Evolutionary conservation across 2,797 vertebrate species (phyloP), one percentile per base, ranked within the genome.

Genomic region (Momotus momota): DNA sequence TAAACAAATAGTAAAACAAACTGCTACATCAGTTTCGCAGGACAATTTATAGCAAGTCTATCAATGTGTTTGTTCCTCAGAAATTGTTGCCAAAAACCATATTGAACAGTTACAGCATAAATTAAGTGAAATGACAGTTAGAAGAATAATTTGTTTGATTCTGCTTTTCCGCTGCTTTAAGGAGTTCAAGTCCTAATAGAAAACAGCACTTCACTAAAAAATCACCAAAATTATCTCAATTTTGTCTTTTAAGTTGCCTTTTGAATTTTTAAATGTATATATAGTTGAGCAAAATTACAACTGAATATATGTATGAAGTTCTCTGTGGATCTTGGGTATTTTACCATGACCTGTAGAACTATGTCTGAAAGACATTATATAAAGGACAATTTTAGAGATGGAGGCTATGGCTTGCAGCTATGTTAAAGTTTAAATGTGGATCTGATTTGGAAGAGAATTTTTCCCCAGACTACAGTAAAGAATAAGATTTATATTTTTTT

Each of bases 1-100:
- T 77, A 86, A 94, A 88, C 81, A 92, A 91, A 62, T 23, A 75
- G 33, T 88, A 80, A 95, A 90, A 65, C 79, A 91, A 95, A 79
- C 73, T 81, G 70, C 73, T 83, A 5, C 46, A 79, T 67, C 51
- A 52, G 57, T 96, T 94, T 88, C 90, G n/a, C 38, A 64, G 51
- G 77, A 73, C 94, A 77, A 81, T 88, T 96, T 91, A 54, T 62
- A 91, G 10, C 41, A 70, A 79, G 55, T 66, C 88, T 90, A 66
- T 88, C 65, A 43, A 16, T 72, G 27, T 90, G 35, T 90, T 84
- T 94, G 43, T 49, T 87, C 27, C 19, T 79, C 40, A 75, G 41
- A 88, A 82, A 61, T 79, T 26, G 35, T 70, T 79, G n/a, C n/a
- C 91, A 35, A 74, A 90, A 93, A 79, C 7, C 43, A 75, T 52